Percentiles rank a stretch among this genome's conserved stretches.
These are phyloP conservation scores for Brachionus asplanchnoidis DNA, from an alignment of 1,140 invertebrate genomes.

Conservation along the genomic window DNA sequence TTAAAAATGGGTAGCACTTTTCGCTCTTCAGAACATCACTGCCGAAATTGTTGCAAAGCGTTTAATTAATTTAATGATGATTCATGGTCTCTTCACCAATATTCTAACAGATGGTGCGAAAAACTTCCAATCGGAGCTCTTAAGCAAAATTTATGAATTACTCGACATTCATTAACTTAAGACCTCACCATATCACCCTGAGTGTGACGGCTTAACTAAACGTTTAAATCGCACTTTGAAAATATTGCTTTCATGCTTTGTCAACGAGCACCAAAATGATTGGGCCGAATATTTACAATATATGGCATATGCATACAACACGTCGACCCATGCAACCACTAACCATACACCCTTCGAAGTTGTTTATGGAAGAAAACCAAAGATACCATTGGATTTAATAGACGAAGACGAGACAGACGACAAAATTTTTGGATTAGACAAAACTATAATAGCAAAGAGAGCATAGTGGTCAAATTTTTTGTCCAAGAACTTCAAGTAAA, in stretches of 20 bases:
- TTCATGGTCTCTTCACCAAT: neutral
- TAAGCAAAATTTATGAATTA: no score
- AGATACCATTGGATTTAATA: neutral
- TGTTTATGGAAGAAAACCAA: neutral
- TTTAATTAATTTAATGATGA: neutral
- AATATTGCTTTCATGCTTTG: neutral
- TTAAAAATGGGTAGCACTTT: slow-evolving; percentile 52
- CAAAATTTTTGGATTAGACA: neutral
- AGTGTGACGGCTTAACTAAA: neutral
- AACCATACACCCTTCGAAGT: neutral
- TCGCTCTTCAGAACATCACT: neutral
- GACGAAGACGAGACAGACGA: neutral
- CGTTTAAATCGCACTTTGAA: slow-evolving; percentile 11
- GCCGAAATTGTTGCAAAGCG: neutral
- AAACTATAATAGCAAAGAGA: neutral
- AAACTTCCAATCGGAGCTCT: no score
- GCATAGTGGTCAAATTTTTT: neutral
- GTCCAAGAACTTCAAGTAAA: neutral
- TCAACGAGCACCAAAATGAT: neutral
- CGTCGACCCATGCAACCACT: slow-evolving; percentile 9
- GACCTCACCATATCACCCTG: no score
- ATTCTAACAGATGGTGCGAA: neutral
- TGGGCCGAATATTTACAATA: neutral
- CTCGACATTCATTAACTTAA: no score
- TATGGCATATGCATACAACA: neutral